phyloP scores from a whole-genome alignment of 2,113 vertebrate species.

The Macaca mulatta region DNA sequence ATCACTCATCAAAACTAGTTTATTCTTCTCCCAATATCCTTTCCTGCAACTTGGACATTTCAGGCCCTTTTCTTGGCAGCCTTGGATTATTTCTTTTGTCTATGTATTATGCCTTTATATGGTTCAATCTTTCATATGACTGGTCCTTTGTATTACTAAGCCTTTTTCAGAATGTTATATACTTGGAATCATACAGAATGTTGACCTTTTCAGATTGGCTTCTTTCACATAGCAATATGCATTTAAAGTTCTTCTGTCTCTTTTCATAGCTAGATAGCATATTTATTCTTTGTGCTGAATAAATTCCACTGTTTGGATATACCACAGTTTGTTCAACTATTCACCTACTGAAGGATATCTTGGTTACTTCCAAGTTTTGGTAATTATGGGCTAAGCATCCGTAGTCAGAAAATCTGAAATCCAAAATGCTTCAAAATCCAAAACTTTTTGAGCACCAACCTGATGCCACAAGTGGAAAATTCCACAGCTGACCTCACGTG shows the following conservation, averaged over 20 bases:
- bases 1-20: not conserved
- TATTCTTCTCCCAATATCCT: not conserved
- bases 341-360: not conserved
- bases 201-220: not conserved
- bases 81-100: not conserved
- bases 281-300: not conserved
- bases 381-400: not conserved
- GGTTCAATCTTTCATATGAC: not conserved
- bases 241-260: not conserved
- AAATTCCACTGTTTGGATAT: not conserved
- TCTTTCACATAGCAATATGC: not conserved
- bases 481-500: not conserved
- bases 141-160: not conserved
- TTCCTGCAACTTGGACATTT: not conserved
- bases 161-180: not conserved
- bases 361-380: not conserved
- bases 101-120: not conserved
- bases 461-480: not conserved
- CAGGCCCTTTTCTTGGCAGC: not conserved
- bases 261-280: not conserved
- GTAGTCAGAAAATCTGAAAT: not conserved
- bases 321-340: not conserved
- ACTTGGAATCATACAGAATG: not conserved
- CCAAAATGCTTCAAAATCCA: not conserved
- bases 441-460: not conserved